phyloP scores from a whole-genome alignment of 2,113 vertebrate genomes.

The Carettochelys insculpta region DNA sequence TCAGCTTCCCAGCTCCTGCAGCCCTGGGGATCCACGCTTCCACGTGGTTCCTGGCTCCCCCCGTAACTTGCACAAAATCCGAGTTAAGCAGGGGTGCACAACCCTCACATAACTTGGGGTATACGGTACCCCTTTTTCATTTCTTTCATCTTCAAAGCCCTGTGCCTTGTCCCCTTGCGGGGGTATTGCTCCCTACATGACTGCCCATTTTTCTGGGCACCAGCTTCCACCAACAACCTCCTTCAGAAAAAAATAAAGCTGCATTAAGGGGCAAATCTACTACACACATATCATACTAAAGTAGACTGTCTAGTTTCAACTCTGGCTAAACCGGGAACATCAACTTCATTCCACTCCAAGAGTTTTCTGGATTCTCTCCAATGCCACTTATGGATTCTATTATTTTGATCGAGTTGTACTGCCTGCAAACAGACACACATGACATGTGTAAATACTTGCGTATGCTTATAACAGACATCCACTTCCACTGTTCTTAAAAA shows the following conservation, averaged over 20 bases:
- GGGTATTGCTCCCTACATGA: background rate
- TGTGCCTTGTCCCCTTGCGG: background rate
- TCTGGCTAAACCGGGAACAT: fast-evolving
- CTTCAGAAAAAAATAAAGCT: background rate
- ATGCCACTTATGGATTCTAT: background rate
- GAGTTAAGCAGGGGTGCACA: too few relatives aligned
- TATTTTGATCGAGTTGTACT: background rate
- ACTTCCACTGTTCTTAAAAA: background rate
- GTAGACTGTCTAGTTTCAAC: background rate
- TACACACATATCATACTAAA: fast-evolving
- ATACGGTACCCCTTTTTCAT: fast-evolving
- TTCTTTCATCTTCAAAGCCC: fast-evolving
- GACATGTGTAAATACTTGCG: background rate
- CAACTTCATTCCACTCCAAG: background rate
- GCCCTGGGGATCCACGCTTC: too few relatives aligned
- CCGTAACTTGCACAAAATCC: too few relatives aligned
- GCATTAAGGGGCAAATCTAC: background rate
- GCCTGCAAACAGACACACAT: background rate
- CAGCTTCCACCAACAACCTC: background rate
- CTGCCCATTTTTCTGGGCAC: background rate
- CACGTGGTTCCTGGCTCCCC: too few relatives aligned
- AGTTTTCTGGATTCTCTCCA: background rate
- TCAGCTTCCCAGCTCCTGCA: too few relatives aligned
- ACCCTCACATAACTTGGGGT: too few relatives aligned
- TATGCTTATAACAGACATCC: background rate